These are phyloP conservation scores for Magallana gigas DNA, from an alignment of 1,140 invertebrate species.

Conservation along the genomic window DNA sequence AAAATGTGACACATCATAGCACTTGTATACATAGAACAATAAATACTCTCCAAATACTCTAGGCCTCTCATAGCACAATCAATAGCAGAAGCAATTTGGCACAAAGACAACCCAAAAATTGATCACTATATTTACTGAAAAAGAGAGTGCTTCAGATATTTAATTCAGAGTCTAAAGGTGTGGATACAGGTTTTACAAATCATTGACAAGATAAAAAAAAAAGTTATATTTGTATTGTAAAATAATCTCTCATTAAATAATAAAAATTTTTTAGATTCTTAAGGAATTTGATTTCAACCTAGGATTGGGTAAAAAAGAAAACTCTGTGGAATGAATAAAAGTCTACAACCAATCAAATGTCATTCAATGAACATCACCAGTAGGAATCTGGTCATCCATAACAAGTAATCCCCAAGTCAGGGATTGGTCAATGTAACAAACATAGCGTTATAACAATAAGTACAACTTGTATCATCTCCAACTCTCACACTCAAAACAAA, in stretches of 20 bases:
- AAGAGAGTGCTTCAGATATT: too few species aligned
- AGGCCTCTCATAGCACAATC: background rate
- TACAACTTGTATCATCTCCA: background rate
- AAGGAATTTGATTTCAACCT: background rate
- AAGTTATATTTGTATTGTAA: too few species aligned
- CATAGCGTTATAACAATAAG: slow-evolving; percentile 17
- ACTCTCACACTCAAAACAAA: background rate
- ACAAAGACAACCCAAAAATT: background rate
- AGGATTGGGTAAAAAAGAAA: background rate
- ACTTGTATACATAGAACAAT: slow-evolving; percentile 28
- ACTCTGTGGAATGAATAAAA: background rate
- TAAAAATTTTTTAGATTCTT: background rate
- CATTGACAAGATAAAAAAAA: too few species aligned
- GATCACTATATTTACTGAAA: background rate
- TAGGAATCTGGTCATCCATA: background rate
- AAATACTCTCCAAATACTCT: background rate
- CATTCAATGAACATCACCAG: background rate
- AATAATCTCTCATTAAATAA: too few species aligned
- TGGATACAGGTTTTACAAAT: too few species aligned
- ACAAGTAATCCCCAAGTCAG: background rate
- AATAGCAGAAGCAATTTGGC: background rate
- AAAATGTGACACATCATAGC: slow-evolving; percentile 2
- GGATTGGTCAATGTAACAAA: slow-evolving; percentile 24
- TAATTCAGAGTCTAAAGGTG: too few species aligned
- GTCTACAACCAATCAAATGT: background rate